Conservation (phyloP, 2,888 invertebrate genomes). For the Axea sp. region DNA sequence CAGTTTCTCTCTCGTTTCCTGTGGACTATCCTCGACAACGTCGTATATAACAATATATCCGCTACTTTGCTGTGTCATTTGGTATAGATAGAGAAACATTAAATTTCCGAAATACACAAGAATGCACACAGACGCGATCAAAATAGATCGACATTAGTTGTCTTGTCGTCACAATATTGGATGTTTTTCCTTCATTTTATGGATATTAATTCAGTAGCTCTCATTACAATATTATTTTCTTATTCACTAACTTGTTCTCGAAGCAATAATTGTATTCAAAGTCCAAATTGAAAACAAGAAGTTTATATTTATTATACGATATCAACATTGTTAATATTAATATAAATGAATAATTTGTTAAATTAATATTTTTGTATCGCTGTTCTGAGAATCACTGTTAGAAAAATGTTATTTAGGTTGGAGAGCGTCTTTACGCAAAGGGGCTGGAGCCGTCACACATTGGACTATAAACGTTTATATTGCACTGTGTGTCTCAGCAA, state of each 20-base stretch:
- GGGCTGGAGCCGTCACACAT: slow-evolving; percentile 70
- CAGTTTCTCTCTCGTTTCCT: slow-evolving; percentile 65
- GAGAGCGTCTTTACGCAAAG: slow-evolving; percentile 63
- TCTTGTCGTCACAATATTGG: slow-evolving; percentile 65
- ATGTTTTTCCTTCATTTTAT: slow-evolving; percentile 71
- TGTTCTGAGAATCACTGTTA: slow-evolving; percentile 61
- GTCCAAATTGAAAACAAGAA: too few species aligned
- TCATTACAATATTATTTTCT: slow-evolving; percentile 49
- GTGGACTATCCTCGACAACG: slow-evolving; percentile 71
- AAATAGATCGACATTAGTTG: slow-evolving; percentile 64
- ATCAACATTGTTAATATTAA: too few species aligned
- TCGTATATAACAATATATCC: slow-evolving; percentile 79
- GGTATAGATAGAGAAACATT: slow-evolving; percentile 78
- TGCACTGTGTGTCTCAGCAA: slow-evolving; percentile 76
- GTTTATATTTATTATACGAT: too few species aligned
- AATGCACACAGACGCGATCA: slow-evolving; percentile 62
- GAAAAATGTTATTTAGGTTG: slow-evolving; percentile 58
- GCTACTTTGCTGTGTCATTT: slow-evolving; percentile 71
- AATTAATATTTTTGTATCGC: too few species aligned
- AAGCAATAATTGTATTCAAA: too few species aligned
- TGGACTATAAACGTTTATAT: slow-evolving; percentile 79
- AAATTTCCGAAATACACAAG: slow-evolving; percentile 73
- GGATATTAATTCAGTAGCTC: slow-evolving; percentile 67
- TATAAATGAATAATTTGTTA: too few species aligned
- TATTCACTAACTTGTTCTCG: too few species aligned